Evolutionary conservation across 2,113 vertebrate genomes (phyloP), one percentile per base, ranked within the genome.

Genomic region (Phoenicopterus ruber): DNA sequence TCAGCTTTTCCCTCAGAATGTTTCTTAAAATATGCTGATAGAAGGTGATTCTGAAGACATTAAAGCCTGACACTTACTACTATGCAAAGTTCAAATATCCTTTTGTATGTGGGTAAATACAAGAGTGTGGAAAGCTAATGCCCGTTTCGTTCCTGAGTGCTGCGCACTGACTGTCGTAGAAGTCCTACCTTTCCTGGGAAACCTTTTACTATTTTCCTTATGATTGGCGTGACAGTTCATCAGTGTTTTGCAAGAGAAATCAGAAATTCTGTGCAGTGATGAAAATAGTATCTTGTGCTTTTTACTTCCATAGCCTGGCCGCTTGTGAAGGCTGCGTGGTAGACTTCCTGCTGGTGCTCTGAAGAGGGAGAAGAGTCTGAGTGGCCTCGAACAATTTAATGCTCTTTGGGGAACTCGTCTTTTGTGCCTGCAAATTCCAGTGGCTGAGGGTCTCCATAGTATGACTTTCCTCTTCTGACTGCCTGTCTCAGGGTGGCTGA

Each of bases 81-180:
- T 86, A 0, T 40, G 42, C 34, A 21, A 32, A 50, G 34, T 86
- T 90, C 54, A 82, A 69, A 44, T 61, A 46, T 9, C 24, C 29
- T 11, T 80, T 70, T 77, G 17, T 34, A 10, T 40, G 36, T 17
- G 36, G 34, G 32, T 77, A 44, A 47, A 57, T 66, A 22, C 4
- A n/a, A 29, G 49, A 44, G 25, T 1, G 0, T 62, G 11, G 36
- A 78, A 66, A 25, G 12, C 36, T 77, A 50, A 38, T 44, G 20
- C 8, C 17, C 3, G 0, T 79, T 92, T 73, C 29, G 1, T 85
- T 85, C 28, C 25, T 70, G 49, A 78, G 34, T 40, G 19, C 36
- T 36, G 13, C 20, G n/a, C 19, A 2, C 40, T 46, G 46, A n/a
- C n/a, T 36, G 22, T 40, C 0, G 0, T 22, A 47, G 71, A 63